These are phyloP conservation scores for Copidosoma aretas DNA, from an alignment of 2,888 invertebrate genomes.

Conservation along the genomic window DNA sequence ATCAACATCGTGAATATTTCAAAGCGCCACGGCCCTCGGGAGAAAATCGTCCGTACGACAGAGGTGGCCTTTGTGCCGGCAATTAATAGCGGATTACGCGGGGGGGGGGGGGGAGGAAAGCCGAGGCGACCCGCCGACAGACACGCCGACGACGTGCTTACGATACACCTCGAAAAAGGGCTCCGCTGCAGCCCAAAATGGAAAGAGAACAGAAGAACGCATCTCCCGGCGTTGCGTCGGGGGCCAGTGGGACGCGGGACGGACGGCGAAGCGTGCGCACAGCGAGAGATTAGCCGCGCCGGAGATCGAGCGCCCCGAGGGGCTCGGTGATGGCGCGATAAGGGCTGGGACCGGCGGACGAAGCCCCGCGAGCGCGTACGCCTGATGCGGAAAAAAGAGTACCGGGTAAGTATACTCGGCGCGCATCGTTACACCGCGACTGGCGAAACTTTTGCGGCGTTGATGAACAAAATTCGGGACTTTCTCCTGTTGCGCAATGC, in stretches of 20 bases:
- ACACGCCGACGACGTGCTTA: constrained; percentile 4
- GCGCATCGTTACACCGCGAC: too few relatives aligned
- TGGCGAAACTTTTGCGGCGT: too few relatives aligned
- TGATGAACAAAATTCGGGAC: too few relatives aligned
- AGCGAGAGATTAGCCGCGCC: constrained; percentile 56
- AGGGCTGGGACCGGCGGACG: too few relatives aligned
- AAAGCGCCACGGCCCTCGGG: constrained; percentile 22
- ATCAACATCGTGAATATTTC: constrained; percentile 41
- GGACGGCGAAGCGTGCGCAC: constrained; percentile 29
- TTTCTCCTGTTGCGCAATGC: too few relatives aligned
- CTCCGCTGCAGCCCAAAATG: constrained; percentile 2
- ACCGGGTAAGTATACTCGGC: too few relatives aligned
- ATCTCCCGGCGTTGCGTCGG: neutral
- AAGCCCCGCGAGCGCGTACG: too few relatives aligned
- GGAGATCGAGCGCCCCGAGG: constrained; percentile 46
- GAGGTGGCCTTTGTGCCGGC: constrained; percentile 53
- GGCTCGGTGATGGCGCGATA: constrained; percentile 61
- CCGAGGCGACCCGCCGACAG: constrained; percentile 15
- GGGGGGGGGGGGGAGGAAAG: constrained; percentile 11
- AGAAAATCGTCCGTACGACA: constrained; percentile 1
- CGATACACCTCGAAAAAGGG: constrained; percentile 23
- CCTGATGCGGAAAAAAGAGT: too few relatives aligned
- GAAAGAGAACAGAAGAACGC: constrained; percentile 19
- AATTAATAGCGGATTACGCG: constrained; percentile 61
- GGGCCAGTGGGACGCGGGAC: constrained; percentile 28